Evolutionary conservation across 2,113 vertebrate species (phyloP).

Genomic region (Strigops habroptila): DNA sequence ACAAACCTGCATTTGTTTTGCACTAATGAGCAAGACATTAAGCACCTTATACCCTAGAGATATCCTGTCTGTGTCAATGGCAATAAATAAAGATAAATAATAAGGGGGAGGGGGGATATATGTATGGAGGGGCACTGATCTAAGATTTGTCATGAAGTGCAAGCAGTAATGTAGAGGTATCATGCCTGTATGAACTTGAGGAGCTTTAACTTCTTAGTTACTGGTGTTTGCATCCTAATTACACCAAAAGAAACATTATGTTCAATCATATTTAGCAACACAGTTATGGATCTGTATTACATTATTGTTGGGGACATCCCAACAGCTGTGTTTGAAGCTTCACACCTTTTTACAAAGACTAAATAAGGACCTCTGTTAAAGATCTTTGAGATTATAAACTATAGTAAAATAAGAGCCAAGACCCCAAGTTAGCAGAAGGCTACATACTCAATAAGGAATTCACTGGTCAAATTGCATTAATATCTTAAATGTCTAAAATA

Average conservation of each 20-base stretch:
- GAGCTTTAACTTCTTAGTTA: background rate
- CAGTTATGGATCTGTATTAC: background rate
- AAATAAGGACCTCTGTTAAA: background rate
- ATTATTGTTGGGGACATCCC: background rate
- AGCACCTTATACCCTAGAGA: background rate
- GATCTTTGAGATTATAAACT: background rate
- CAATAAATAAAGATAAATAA: constrained; percentile 7
- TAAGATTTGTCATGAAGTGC: accelerated
- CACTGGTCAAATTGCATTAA: background rate
- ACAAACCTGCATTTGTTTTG: constrained; percentile 9
- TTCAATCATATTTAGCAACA: background rate
- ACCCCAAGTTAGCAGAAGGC: background rate
- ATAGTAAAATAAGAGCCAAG: background rate
- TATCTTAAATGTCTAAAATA: background rate
- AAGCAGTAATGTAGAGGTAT: background rate
- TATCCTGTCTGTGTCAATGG: background rate
- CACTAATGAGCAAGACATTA: constrained; percentile 10
- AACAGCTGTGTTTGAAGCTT: background rate
- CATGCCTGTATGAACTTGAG: background rate
- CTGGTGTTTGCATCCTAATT: background rate
- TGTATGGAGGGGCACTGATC: background rate
- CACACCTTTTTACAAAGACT: background rate
- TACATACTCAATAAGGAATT: background rate
- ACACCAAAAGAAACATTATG: background rate
- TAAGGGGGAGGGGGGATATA: background rate